Evolutionary conservation across 2,888 invertebrate genomes (phyloP).

Genomic region (Torymus auratus): DNA sequence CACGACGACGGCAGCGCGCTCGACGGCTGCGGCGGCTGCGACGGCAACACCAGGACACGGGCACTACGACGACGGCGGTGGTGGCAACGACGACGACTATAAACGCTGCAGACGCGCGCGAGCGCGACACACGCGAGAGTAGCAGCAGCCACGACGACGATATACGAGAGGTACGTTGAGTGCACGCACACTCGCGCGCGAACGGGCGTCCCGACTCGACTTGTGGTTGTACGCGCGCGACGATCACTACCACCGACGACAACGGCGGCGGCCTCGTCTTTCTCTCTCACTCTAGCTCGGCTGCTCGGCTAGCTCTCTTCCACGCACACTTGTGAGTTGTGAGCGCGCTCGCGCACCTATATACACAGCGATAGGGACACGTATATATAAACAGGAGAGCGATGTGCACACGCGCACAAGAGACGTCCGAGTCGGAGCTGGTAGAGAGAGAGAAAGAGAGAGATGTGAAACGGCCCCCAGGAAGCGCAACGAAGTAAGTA

Average conservation of each 20-base stretch:
- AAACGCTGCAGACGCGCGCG: constrained; percentile 49
- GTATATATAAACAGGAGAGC: no score
- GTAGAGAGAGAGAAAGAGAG: no score
- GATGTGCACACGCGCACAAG: no score
- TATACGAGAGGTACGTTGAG: neutral
- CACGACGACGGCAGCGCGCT: neutral
- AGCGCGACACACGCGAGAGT: constrained; percentile 54
- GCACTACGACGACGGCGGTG: constrained; percentile 22
- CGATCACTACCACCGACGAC: neutral
- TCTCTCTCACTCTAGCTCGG: no score
- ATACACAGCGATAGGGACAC: no score
- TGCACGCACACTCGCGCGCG: neutral
- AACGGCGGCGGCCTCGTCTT: no score
- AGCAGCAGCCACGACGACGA: constrained; percentile 48
- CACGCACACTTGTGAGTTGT: no score
- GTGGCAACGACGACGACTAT: neutral
- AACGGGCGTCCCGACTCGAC: neutral
- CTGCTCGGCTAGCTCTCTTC: no score
- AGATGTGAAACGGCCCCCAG: no score
- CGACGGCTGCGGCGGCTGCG: constrained; percentile 28
- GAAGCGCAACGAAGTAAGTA: no score
- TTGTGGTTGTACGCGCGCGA: constrained; percentile 3
- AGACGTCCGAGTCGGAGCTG: no score
- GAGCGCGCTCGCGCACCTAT: no score
- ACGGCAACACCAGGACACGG: constrained; percentile 37